These are phyloP conservation scores for Cephus rjabovi DNA, from an alignment of 2,888 invertebrate species.

Conservation along the genomic window DNA sequence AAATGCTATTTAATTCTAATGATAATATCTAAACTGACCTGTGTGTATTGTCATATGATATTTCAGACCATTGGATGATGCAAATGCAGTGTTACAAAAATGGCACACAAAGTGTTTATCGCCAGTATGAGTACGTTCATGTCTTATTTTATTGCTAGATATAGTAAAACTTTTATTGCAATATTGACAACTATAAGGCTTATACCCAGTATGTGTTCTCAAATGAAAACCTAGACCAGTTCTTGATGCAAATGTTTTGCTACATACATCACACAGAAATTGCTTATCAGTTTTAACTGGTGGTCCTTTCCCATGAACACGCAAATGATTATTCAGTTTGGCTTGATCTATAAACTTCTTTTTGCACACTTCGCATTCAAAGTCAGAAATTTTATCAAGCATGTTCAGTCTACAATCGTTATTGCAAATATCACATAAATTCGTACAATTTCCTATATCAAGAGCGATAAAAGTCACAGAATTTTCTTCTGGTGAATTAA, in stretches of 20 bases:
- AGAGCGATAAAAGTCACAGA: background rate
- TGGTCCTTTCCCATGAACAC: slow-evolving; percentile 3
- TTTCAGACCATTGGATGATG: slow-evolving; percentile 6
- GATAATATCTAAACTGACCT: slow-evolving; percentile 2
- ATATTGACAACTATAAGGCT: slow-evolving; percentile 31
- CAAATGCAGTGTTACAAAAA: slow-evolving; percentile 13
- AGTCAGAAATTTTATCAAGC: background rate
- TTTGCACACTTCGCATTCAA: background rate
- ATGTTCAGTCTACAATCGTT: background rate
- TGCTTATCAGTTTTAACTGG: slow-evolving; percentile 2
- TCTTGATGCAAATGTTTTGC: slow-evolving; percentile 16
- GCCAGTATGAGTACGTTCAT: slow-evolving; percentile 24
- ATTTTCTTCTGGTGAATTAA: background rate
- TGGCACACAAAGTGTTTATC: slow-evolving; percentile 17
- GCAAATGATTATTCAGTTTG: background rate
- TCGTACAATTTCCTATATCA: background rate
- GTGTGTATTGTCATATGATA: slow-evolving; percentile 13
- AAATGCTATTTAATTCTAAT: background rate
- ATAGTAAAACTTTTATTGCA: slow-evolving; percentile 38
- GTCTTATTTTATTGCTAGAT: slow-evolving; percentile 32
- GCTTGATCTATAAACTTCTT: slow-evolving; percentile 1
- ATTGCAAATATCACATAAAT: background rate
- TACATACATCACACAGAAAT: slow-evolving; percentile 17
- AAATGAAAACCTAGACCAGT: slow-evolving; percentile 4
- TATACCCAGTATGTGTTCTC: slow-evolving; percentile 32